phyloP scores from a whole-genome alignment of 1,140 invertebrate genomes.

The Drosophila pachea region DNA sequence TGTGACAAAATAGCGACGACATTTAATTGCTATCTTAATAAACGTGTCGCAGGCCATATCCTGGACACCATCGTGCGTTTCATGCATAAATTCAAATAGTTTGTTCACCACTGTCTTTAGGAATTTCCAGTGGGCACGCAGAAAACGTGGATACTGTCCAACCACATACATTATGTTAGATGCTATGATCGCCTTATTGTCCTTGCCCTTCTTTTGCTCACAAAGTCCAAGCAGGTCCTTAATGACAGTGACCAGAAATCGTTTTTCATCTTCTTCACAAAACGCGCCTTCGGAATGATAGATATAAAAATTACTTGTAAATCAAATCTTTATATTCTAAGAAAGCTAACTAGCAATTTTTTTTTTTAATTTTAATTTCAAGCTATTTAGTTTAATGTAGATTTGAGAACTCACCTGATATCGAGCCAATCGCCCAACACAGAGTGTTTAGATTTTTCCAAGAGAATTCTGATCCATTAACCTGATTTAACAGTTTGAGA shows the following conservation, averaged over 20 bases:
- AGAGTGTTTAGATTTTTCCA: slow-evolving; percentile 99
- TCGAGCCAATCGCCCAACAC: slow-evolving; percentile 99
- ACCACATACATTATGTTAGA: slow-evolving; percentile 99
- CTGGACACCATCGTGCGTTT: slow-evolving; percentile 99
- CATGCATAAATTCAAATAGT: slow-evolving; percentile 99
- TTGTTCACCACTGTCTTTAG: slow-evolving; percentile 99
- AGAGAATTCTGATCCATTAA: slow-evolving; percentile 99
- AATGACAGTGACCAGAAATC: slow-evolving; percentile 99
- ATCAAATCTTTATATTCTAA: neutral
- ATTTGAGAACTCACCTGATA: slow-evolving; percentile 86
- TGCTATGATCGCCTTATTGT: slow-evolving; percentile 99
- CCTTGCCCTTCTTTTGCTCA: slow-evolving; percentile 99
- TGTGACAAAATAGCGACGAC: slow-evolving; percentile 97
- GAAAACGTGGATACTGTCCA: slow-evolving; percentile 99
- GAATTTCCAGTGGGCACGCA: slow-evolving; percentile 99
- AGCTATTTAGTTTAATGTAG: neutral
- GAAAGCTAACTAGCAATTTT: neutral
- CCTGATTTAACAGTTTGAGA: slow-evolving; percentile 98
- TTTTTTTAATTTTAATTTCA: neutral
- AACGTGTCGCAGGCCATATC: slow-evolving; percentile 99
- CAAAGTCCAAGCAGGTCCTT: slow-evolving; percentile 98
- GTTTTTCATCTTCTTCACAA: slow-evolving; percentile 98
- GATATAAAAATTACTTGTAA: neutral
- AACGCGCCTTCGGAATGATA: slow-evolving; percentile 63
- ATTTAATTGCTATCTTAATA: slow-evolving; percentile 99